Conservation (phyloP, 1,140 invertebrate species). For the Zaprionus tsacasi region DNA sequence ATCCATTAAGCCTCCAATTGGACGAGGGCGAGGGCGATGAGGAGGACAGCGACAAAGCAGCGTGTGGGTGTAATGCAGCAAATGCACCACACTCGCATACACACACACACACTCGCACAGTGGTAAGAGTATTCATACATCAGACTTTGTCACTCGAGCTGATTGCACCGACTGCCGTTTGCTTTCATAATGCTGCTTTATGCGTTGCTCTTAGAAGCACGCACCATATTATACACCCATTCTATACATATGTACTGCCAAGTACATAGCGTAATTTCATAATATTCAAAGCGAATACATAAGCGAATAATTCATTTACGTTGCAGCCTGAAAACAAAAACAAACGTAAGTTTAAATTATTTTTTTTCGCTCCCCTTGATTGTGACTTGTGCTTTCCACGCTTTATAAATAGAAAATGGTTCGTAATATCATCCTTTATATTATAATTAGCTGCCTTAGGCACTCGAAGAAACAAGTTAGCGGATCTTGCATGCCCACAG, state of each 20-base stretch:
- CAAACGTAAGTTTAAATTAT: neutral
- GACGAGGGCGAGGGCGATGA: conserved; percentile 39
- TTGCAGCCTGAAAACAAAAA: neutral
- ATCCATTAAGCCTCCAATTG: conserved; percentile 75
- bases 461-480: neutral
- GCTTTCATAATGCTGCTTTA: conserved; percentile 19
- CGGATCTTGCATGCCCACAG: neutral
- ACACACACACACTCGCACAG: neutral
- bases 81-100: conserved; percentile 35
- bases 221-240: neutral
- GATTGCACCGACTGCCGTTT: conserved; percentile 19
- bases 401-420: neutral
- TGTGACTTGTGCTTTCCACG: neutral
- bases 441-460: neutral
- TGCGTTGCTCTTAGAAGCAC: neutral
- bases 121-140: conserved; percentile 49
- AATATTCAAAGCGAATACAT: neutral
- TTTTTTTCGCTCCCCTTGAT: neutral
- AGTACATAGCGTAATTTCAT: neutral
- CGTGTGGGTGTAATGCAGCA: conserved; percentile 71
- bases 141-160: conserved; percentile 51
- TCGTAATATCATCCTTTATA: neutral
- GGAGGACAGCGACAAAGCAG: neutral
- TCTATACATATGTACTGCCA: neutral
- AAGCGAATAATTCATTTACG: neutral